Evolutionary conservation across 2,113 vertebrate genomes (phyloP).

Genomic region (Agelaius phoeniceus): DNA sequence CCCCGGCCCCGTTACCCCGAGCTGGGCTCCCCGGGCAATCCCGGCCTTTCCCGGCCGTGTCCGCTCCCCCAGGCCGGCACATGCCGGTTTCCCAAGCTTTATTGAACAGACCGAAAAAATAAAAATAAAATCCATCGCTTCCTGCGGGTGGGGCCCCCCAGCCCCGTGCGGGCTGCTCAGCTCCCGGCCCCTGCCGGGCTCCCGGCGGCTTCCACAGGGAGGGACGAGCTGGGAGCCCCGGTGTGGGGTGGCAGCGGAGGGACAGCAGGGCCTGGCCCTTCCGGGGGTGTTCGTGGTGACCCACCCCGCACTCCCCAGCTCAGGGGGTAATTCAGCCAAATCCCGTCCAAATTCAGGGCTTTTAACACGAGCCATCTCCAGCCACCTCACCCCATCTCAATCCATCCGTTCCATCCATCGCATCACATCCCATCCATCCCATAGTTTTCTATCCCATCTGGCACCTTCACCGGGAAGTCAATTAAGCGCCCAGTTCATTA

Average conservation of each 20-base stretch:
- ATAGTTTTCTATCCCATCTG: background rate
- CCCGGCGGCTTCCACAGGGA: background rate
- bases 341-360: background rate
- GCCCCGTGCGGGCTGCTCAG: background rate
- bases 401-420: background rate
- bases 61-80: background rate
- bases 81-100: background rate
- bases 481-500: background rate
- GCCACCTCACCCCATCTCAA: too few species aligned
- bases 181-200: background rate
- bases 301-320: background rate
- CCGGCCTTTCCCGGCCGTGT: background rate
- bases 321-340: background rate
- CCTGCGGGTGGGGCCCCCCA: background rate
- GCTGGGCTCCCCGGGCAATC: background rate
- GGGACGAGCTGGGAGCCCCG: background rate
- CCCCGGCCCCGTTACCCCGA: too few species aligned
- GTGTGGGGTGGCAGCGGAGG: accelerated
- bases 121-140: background rate
- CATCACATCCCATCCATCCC: background rate
- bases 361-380: background rate
- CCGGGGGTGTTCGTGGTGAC: background rate
- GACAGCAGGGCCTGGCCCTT: background rate
- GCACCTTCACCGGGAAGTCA: background rate
- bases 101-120: background rate